Evolutionary conservation across 2,113 vertebrate species (phyloP).

Genomic region (Maccullochella peelii): DNA sequence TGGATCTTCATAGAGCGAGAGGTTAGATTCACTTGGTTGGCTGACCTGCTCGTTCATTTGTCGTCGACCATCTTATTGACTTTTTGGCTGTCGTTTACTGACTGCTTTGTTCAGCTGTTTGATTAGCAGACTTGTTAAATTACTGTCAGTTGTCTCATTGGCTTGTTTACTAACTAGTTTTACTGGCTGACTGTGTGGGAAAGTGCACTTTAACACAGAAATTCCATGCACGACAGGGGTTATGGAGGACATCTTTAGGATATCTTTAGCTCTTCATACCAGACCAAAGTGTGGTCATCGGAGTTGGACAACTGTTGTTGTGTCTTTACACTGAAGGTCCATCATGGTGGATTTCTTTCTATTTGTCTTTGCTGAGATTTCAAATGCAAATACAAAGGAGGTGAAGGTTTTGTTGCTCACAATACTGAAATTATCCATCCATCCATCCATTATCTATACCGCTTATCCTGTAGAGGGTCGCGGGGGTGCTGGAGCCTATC

Average conservation of each 20-base stretch:
- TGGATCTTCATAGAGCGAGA: not conserved
- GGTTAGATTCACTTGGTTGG: conserved; percentile 1
- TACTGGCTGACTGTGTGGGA: not conserved
- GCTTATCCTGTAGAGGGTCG: too few species aligned
- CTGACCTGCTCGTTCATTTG: not conserved
- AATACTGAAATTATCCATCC: too few species aligned
- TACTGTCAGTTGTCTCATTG: not conserved
- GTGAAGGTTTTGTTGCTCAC: not conserved
- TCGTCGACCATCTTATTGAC: not conserved
- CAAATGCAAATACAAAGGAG: not conserved
- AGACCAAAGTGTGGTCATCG: not conserved
- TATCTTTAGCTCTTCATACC: not conserved
- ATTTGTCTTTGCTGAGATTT: not conserved
- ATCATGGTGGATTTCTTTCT: not conserved
- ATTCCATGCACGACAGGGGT: not conserved
- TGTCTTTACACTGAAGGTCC: not conserved
- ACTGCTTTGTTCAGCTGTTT: not conserved
- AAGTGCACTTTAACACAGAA: not conserved
- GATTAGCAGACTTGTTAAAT: not conserved
- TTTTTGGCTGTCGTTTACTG: not conserved
- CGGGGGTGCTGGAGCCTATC: too few species aligned
- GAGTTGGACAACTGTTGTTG: not conserved
- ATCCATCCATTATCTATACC: too few species aligned
- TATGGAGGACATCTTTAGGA: not conserved
- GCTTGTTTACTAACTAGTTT: not conserved